Conservation (phyloP, 2,888 invertebrate genomes). For the Selenia dentaria region DNA sequence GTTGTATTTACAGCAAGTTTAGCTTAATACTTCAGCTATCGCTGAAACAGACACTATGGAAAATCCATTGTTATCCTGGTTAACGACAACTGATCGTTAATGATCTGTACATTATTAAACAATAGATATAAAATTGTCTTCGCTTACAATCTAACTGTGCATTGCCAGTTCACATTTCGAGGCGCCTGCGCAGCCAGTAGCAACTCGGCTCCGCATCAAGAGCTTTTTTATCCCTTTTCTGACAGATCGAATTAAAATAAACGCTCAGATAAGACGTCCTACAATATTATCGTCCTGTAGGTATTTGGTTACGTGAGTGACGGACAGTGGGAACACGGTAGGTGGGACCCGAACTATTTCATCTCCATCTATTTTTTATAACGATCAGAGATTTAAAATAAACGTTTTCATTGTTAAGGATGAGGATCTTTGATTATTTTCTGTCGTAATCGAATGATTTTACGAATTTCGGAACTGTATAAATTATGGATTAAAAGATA, state of each 20-base stretch:
- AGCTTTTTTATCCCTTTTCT: constrained; percentile 74
- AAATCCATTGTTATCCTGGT: no score
- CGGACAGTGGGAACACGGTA: constrained; percentile 77
- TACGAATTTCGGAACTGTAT: no score
- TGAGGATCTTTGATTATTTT: constrained; percentile 15
- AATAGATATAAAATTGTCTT: no score
- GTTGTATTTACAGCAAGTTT: no score
- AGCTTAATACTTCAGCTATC: no score
- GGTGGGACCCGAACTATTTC: constrained; percentile 63
- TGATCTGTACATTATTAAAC: no score
- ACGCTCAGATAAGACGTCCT: constrained; percentile 80
- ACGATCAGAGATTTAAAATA: constrained; percentile 9
- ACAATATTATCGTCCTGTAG: constrained; percentile 73
- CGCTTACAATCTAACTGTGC: no score
- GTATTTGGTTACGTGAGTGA: constrained; percentile 81
- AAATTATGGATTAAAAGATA: no score
- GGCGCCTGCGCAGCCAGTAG: constrained; percentile 67
- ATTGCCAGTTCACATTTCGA: constrained; percentile 46
- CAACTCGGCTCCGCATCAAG: constrained; percentile 55
- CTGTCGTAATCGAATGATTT: constrained; percentile 1
- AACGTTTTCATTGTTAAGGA: constrained; percentile 36
- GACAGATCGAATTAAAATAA: constrained; percentile 85
- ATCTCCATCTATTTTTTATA: constrained; percentile 35
- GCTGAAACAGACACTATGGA: no score
- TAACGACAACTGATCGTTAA: no score